Percentiles rank a stretch among this genome's conserved stretches.
Evolutionary conservation across 1,140 invertebrate genomes (phyloP).

Genomic region (Lepidotrigona ventralis): DNA sequence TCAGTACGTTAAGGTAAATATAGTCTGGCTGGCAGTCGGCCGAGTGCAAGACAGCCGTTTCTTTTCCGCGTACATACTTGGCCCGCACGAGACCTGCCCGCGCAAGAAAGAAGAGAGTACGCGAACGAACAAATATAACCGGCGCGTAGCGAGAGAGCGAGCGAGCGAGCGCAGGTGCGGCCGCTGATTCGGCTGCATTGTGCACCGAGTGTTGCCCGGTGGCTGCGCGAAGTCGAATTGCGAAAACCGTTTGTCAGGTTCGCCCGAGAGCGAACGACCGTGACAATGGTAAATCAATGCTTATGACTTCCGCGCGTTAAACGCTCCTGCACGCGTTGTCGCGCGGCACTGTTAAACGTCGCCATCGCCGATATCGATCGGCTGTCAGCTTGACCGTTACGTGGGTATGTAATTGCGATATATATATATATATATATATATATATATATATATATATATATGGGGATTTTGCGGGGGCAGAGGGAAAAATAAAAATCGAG

Average conservation of each 20-base stretch:
- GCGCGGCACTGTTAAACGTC: conserved; percentile 26
- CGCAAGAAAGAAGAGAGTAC: conserved; percentile 63
- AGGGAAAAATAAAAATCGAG: neutral
- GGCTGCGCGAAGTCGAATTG: conserved; percentile 36
- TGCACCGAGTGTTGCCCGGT: neutral
- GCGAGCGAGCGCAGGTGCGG: conserved; percentile 53
- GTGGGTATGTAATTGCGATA: conserved; percentile 45
- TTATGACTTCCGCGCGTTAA: conserved; percentile 54
- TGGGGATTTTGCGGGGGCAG: neutral
- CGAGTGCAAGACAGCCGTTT: conserved; percentile 70
- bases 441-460: neutral
- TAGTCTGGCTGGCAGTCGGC: conserved; percentile 76
- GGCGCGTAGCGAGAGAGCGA: conserved; percentile 17
- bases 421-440: neutral
- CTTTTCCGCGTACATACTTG: conserved; percentile 70
- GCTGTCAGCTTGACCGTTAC: conserved; percentile 35
- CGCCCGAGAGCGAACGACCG: conserved; percentile 56
- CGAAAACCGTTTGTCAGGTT: conserved; percentile 52
- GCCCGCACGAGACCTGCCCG: conserved; percentile 61
- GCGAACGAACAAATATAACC: conserved; percentile 63
- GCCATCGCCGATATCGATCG: conserved; percentile 13
- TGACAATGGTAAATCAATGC: conserved; percentile 64
- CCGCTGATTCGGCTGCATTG: conserved; percentile 56
- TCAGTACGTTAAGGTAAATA: conserved; percentile 73
- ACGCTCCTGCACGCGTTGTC: neutral